Evolutionary conservation across 1,140 invertebrate species (phyloP), one percentile per base, ranked within the genome.

Genomic region (Piezodorus guildinii): DNA sequence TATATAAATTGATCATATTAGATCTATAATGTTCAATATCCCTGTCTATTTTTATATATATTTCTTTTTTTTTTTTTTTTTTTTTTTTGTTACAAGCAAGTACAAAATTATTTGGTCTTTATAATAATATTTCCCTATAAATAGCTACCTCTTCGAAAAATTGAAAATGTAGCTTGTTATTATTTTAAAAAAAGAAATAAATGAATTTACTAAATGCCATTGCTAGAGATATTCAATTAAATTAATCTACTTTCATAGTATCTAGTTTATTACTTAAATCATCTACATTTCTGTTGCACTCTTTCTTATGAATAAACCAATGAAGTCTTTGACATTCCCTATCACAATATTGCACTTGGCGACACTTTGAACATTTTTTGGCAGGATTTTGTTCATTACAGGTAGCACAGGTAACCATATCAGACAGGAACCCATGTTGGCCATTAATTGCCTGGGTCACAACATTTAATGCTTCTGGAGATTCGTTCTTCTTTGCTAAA

Each of bases 301-400:
- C 82, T 73, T 94, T 95, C 76, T 98, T 98, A 74, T 99, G 96
- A 68, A 91, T 85, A 69, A 89, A 87, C 96, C 96, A 98, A 76
- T 98, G 94, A 9, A 96, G 75, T 69, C 91, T 84, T 74, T 98
- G 96, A 75, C 96, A 99, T 69, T 88, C 84, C 67, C 89, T 80
- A 73, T 95, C 87, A 77, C 96, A 99, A 73, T 99, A 99, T 69
- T 88, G 83, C 15, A 93, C 90, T 62, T 83, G 83, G 81, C 95
- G 95, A 75, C 95, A 98, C 72, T 90, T 90, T n/a, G 91, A 87
- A 75, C 96, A 98, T 74, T 94, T 93, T 72, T 95, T 96, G 10
- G 82, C 79, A 9, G 91, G 88, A 69, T 89, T 88, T 63, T 91
- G 85, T 71, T 94, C 87, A 0, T 88, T 87, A 75, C 96, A 99